Evolutionary conservation across 2,797 vertebrate genomes (phyloP), one percentile per base, ranked within the genome.

Genomic region (Lindbergichthys nudifrons): DNA sequence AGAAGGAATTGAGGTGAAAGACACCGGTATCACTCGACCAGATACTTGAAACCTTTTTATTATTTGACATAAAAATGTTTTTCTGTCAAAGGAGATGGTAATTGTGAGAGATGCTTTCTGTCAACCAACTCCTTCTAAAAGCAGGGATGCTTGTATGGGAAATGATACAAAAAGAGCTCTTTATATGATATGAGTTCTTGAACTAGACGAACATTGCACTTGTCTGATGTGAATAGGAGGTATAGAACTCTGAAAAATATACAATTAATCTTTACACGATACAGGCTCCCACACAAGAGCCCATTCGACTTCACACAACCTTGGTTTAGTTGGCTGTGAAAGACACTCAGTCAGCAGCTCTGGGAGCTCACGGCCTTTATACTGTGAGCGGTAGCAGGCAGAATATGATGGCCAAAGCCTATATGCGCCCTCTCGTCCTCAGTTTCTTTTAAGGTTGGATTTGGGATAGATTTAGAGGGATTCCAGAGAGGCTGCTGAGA

Each of bases 391-490:
- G 58, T 18, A 50, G 65, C 3, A 14, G 56, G 63, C 51, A 41
- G 50, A 65, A 61, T 61, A 39, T 51, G 50, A 74, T 46, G 48
- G 52, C 66, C 66, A 43, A 36, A 74, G 47, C 52, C 75, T 60
- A 66, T 26, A 66, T 30, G 43, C 15, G 8, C 16, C 23, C 19
- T 60, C 18, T 47, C 64, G 66, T 82, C 58, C n/a, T 75, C 57
- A 66, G 65, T 58, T 79, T 76, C 60, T 60, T 79, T 84, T 77
- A 69, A 68, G 77, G 60, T 69, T 1, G 36, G 70, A 84, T 83
- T 86, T 84, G 15, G 23, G 60, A 41, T 77, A 79, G 81, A 76
- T 87, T 79, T 77, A 75, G 57, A 56, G 36, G 19, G 60, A 86
- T 79, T 83, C 19, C 43, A 58, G 48, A 70, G 61, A 68, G 46